These are phyloP conservation scores for Caenorhabditis sp. DNA, from an alignment of 2,888 invertebrate genomes.

Conservation along the genomic window DNA sequence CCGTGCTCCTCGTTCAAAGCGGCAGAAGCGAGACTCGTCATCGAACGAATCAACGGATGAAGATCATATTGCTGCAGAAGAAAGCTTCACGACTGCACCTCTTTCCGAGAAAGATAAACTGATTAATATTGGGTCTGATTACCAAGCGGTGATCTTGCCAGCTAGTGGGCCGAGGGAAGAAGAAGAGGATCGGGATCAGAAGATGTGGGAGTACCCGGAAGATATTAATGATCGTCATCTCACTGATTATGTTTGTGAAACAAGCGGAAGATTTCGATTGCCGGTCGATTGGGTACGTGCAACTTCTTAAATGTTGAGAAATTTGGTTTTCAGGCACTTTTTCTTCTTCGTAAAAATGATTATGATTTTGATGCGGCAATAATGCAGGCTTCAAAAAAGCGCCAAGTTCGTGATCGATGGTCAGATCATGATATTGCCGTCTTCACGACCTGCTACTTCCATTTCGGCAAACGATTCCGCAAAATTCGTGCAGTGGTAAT, in stretches of 20 bases:
- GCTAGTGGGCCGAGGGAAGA: background rate
- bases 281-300: constrained; percentile 35
- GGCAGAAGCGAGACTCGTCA: background rate
- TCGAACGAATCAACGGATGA: background rate
- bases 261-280: constrained; percentile 19
- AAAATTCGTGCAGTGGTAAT: constrained; percentile 56
- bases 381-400: background rate
- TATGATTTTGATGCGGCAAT: constrained; percentile 30
- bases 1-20: background rate
- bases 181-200: constrained; percentile 19
- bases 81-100: constrained; percentile 14
- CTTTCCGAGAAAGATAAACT: constrained; percentile 23
- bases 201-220: constrained; percentile 14
- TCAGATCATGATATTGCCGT: constrained; percentile 50
- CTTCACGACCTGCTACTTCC: constrained; percentile 44
- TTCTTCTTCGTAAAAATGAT: constrained; percentile 40
- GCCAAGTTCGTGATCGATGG: constrained; percentile 32
- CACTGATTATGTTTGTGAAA: constrained; percentile 16
- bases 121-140: constrained; percentile 42
- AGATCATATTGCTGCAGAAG: constrained; percentile 2
- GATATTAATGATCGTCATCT: constrained; percentile 7
- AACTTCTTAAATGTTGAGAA: background rate
- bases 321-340: constrained; percentile 34
- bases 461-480: constrained; percentile 62
- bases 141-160: constrained; percentile 33